These are phyloP conservation scores for Drosophila peninsularis DNA, from an alignment of 2,888 invertebrate species.

Conservation along the genomic window DNA sequence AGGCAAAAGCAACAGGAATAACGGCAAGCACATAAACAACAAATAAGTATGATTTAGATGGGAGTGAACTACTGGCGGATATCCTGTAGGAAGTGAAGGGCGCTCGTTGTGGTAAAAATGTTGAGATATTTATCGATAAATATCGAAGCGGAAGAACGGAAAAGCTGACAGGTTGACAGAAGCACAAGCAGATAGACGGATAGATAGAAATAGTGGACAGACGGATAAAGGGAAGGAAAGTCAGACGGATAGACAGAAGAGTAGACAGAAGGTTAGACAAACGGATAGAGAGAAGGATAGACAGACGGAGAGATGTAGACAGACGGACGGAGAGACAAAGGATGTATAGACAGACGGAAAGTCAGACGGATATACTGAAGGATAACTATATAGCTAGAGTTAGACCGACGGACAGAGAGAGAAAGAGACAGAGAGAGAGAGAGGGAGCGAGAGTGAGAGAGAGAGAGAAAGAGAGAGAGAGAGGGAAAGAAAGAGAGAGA, in stretches of 20 bases:
- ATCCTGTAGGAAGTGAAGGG: not conserved
- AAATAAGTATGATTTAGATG: slow-evolving; percentile 3
- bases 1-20: slow-evolving; percentile 1
- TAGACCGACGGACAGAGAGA: too few relatives aligned
- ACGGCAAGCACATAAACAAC: not conserved
- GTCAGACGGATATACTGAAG: not conserved
- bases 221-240: not conserved
- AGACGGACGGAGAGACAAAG: not conserved
- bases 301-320: not conserved
- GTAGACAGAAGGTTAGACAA: not conserved
- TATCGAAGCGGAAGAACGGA: not conserved
- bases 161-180: not conserved
- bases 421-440: not conserved
- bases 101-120: not conserved
- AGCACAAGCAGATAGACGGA: not conserved
- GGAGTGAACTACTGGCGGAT: not conserved
- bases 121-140: not conserved
- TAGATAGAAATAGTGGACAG: too few relatives aligned
- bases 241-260: not conserved
- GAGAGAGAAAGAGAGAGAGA: too few relatives aligned
- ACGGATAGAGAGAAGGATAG: not conserved
- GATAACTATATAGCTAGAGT: not conserved
- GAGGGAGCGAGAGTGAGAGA: too few relatives aligned
- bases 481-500: not conserved
- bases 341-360: not conserved